These are phyloP conservation scores for Lutjanus campechanus DNA, from an alignment of 2,797 vertebrate species.

Conservation along the genomic window DNA sequence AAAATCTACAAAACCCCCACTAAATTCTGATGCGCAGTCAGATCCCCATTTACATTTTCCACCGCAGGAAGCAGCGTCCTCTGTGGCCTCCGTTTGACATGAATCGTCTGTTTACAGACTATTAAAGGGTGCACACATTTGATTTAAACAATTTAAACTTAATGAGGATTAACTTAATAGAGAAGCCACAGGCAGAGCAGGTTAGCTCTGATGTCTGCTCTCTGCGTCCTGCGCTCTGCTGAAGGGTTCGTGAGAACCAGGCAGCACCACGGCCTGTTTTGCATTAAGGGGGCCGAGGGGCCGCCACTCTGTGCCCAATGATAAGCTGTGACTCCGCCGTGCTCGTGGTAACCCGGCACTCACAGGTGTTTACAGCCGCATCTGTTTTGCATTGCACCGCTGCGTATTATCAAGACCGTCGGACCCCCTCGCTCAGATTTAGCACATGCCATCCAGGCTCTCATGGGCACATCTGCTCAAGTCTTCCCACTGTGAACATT, in stretches of 20 bases:
- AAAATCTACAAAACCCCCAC: conserved; percentile 24
- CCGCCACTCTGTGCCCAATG: conserved; percentile 73
- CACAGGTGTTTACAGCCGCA: conserved; percentile 87
- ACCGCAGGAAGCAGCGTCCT: conserved; percentile 23
- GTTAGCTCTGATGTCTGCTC: conserved; percentile 57
- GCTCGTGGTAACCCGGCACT: conserved; percentile 69
- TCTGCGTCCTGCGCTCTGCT: conserved; percentile 32
- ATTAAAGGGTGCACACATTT: conserved; percentile 36
- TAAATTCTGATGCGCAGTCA: conserved; percentile 33
- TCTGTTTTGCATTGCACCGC: conserved; percentile 81
- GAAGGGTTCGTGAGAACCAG: conserved; percentile 76
- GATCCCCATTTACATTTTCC: conserved; percentile 42
- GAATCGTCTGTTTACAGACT: conserved; percentile 43
- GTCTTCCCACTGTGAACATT: conserved; percentile 36
- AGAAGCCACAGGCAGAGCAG: conserved; percentile 56
- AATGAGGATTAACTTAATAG: conserved; percentile 60
- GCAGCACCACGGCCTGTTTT: conserved; percentile 79
- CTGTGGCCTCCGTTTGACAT: conserved; percentile 45
- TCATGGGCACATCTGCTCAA: conserved; percentile 56
- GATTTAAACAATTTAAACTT: conserved; percentile 43
- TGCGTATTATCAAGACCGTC: conserved; percentile 62
- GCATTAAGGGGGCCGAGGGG: conserved; percentile 78
- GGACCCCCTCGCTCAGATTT: conserved; percentile 57
- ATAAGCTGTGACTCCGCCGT: conserved; percentile 74
- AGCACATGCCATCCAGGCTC: conserved; percentile 61